Percentiles rank a stretch among this genome's conserved stretches.
phyloP scores from a whole-genome alignment of 37 sponge, comb jelly and placozoan genomes.

The Aplysina aerophoba region DNA sequence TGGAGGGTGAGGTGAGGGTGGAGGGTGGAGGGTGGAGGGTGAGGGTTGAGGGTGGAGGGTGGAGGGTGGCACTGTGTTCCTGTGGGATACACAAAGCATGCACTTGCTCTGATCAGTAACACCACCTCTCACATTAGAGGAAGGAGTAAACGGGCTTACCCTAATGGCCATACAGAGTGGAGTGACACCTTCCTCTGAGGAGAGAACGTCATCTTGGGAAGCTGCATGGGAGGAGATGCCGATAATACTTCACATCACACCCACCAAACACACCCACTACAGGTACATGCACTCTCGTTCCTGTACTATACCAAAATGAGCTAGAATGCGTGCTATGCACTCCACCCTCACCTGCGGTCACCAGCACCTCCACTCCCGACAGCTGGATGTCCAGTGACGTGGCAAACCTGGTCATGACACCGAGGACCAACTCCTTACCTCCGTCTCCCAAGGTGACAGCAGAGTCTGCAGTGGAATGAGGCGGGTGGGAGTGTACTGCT shows the following conservation, averaged over 20 bases:
- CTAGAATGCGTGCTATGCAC: background rate
- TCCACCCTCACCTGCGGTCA: background rate
- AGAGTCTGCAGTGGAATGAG: background rate
- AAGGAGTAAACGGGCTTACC: conserved; percentile 24
- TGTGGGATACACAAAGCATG: too few species aligned
- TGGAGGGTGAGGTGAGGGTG: conserved; percentile 27
- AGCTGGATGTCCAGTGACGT: conserved; percentile 43
- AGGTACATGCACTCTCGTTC: conserved; percentile 20
- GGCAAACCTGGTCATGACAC: conserved; percentile 41
- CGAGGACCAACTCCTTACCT: conserved; percentile 40
- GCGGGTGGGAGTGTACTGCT: too few species aligned
- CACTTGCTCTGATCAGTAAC: too few species aligned
- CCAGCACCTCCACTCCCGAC: conserved; percentile 32
- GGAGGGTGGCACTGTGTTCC: too few species aligned
- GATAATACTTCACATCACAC: background rate
- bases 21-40: too few species aligned
- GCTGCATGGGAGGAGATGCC: conserved; percentile 1
- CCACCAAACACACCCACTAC: background rate
- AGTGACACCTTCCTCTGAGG: conserved; percentile 42
- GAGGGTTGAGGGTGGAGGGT: too few species aligned
- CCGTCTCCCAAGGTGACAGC: conserved; percentile 30
- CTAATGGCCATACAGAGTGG: conserved; percentile 60
- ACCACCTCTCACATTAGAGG: conserved; percentile 41
- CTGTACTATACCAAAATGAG: background rate
- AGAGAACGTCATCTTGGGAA: conserved; percentile 55